Evolutionary conservation across 2,888 invertebrate species (phyloP).

Genomic region (Villa cingulata): DNA sequence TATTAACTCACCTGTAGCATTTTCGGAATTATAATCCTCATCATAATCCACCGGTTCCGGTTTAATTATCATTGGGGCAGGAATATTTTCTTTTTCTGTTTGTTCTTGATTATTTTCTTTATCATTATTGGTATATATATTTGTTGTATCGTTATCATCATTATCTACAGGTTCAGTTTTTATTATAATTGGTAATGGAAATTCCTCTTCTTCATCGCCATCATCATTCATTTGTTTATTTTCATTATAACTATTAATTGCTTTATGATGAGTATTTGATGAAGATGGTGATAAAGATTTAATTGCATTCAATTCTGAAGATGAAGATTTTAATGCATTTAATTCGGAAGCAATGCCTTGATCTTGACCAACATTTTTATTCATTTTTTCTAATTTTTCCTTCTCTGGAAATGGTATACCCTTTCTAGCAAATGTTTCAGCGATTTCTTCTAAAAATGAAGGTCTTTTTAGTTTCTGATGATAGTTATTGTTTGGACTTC

Average conservation of each 20-base stretch:
- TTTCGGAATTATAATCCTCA: no score
- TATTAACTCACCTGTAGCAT: no score
- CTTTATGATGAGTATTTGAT: no score
- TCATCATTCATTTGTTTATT: no score
- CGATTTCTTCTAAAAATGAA: constrained; percentile 8
- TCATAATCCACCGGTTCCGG: background rate
- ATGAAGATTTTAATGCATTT: background rate
- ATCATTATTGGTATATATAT: no score
- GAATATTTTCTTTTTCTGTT: background rate
- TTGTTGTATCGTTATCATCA: background rate
- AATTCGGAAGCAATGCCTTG: background rate
- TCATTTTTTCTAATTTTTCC: background rate
- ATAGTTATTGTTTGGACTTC: background rate
- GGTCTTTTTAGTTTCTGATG: background rate
- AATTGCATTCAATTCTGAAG: no score
- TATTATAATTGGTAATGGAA: constrained; percentile 4
- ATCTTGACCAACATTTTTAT: background rate
- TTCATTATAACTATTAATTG: no score
- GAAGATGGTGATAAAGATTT: background rate
- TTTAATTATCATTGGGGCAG: background rate
- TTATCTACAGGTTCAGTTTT: constrained; percentile 2
- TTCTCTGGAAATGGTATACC: constrained; percentile 7
- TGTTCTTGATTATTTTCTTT: no score
- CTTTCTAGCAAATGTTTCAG: constrained; percentile 4
- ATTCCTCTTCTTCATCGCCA: background rate